Base-by-base conservation (phyloP, 2,113 vertebrate genomes). In the Oxyruncus cristatus region DNA sequence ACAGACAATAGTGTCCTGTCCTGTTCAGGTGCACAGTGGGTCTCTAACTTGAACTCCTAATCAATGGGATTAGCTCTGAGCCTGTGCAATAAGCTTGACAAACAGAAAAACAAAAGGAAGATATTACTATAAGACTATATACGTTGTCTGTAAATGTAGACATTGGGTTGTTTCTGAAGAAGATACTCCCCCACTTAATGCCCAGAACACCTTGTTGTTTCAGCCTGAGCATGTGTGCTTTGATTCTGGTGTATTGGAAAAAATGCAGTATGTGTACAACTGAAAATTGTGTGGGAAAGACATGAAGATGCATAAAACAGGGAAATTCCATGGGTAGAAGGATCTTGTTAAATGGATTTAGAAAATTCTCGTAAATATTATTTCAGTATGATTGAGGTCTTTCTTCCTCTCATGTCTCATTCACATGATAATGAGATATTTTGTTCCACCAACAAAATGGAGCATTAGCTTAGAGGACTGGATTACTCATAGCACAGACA, bases 401-500 rank as follows among this genome's bases (percentile, higher is more conserved):
- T 35, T 65, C 44, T 42, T 42, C 28, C 62, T 44, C 30, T 65
- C 32, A 39, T 68, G 21, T n/a, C 33, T 75, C 74, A 37, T 10
- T 59, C 66, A 44, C 16, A 41, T 56, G 63, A 85, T 53, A 77
- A 76, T 23, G 53, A 90, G 80, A 20, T 63, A 41, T 19, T 95
- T 94, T 86, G 39, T 90, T 92, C 72, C 59, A 92, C 55, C 59
- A 90, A 23, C 50, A 71, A 81, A 77, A 90, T 24, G 35, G 55
- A 74, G 53, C 72, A 41, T 65, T 71, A 88, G 39, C 14, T 71
- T 32, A 30, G 68, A 88, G 58, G 68, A 14, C 75, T 41, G 85
- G 30, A 90, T 96, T 96, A 95, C 88, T 92, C 92, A 86, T 50
- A 89, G 79, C 72, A 92, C 47, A 94, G 88, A 78, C 85, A 81